These are phyloP conservation scores for Chouioia cunea DNA, from an alignment of 2,888 invertebrate genomes.

Conservation along the genomic window DNA sequence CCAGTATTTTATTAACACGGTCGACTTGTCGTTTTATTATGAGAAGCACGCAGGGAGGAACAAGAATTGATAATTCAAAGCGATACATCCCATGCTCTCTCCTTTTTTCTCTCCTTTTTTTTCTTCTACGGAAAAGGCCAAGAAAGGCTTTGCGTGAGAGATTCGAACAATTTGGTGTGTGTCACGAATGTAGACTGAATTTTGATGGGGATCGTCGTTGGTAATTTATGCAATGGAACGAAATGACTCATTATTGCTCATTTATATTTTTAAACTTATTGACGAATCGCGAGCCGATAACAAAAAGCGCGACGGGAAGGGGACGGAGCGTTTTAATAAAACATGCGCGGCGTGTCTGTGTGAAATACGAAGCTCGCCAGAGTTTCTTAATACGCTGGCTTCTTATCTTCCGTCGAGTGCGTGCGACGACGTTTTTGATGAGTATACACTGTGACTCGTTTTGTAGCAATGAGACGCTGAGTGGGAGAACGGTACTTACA, in stretches of 20 bases:
- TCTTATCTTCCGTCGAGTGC: conserved; percentile 8
- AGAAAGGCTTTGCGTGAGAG: conserved; percentile 13
- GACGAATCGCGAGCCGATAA: not conserved
- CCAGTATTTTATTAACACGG: not conserved
- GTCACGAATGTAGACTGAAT: conserved; percentile 23
- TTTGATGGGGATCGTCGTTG: not conserved
- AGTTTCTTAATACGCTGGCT: conserved; percentile 28
- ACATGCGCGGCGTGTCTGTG: not conserved
- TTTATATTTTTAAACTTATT: conserved; percentile 20
- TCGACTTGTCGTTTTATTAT: not conserved
- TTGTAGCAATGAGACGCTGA: conserved; percentile 8
- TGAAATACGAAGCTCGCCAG: conserved; percentile 24
- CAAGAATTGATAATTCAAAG: conserved; percentile 23
- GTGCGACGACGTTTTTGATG: conserved; percentile 30
- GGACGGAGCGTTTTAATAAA: conserved; percentile 22
- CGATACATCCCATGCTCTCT: conserved; percentile 1
- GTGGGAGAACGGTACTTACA: not conserved
- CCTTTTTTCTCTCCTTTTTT: not conserved
- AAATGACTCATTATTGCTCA: conserved; percentile 27
- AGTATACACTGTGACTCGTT: conserved; percentile 26
- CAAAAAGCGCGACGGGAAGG: not conserved
- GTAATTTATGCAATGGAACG: conserved; percentile 8
- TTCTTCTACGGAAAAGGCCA: conserved; percentile 1
- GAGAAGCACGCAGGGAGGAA: conserved; percentile 11
- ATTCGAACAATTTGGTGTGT: conserved; percentile 26